phyloP scores from a whole-genome alignment of 2,113 vertebrate species.

The Eptatretus burgeri region DNA sequence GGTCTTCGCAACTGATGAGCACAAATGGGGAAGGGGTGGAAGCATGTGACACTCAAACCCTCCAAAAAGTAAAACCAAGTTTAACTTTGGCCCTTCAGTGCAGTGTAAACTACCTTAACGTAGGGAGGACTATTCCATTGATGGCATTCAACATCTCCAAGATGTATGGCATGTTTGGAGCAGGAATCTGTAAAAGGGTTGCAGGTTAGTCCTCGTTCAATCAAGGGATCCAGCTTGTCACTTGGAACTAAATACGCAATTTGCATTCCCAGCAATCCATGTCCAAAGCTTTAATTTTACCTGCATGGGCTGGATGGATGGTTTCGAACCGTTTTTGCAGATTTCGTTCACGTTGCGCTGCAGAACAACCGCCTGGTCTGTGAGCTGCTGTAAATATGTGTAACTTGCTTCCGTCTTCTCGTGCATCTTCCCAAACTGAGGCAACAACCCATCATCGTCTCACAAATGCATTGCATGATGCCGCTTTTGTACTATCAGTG shows the following conservation, averaged over 20 bases:
- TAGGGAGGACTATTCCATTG: constrained; percentile 97
- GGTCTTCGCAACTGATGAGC: constrained; percentile 53
- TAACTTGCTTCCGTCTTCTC: constrained; percentile 98
- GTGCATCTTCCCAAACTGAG: constrained; percentile 62
- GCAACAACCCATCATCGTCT: neutral
- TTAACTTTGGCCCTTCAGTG: neutral
- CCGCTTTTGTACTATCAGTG: no score
- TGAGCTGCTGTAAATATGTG: constrained; percentile 86
- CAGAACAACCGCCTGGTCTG: constrained; percentile 79
- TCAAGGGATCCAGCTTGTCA: no score
- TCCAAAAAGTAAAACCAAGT: neutral
- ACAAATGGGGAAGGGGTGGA: constrained; percentile 8
- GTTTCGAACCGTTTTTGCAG: constrained; percentile 77
- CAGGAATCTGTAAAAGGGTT: constrained; percentile 40
- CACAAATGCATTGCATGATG: no score
- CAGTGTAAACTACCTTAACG: constrained; percentile 38
- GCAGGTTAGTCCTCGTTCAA: no score
- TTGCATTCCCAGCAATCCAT: neutral
- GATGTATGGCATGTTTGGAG: constrained; percentile 81
- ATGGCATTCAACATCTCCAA: constrained; percentile 91
- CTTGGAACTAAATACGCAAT: neutral
- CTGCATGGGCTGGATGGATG: constrained; percentile 80
- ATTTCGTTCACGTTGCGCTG: constrained; percentile 99
- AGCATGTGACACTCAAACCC: constrained; percentile 9
- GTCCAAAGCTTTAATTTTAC: constrained; percentile 14